phyloP scores from a whole-genome alignment of 1,140 invertebrate genomes.

The Hormaphis cornu region DNA sequence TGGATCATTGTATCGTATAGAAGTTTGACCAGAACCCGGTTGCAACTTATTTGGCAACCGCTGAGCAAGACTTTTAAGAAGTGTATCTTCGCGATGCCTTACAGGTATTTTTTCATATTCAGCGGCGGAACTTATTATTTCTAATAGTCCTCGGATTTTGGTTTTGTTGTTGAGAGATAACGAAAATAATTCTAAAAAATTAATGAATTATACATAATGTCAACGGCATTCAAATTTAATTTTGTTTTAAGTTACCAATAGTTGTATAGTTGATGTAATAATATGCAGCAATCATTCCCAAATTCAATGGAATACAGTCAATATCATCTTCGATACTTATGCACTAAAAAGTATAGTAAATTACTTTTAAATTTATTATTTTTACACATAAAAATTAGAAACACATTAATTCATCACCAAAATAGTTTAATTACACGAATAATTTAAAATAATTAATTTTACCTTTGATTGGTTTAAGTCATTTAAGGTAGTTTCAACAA shows the following conservation, averaged over 20 bases:
- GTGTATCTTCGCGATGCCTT: constrained; percentile 85
- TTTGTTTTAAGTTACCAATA: constrained; percentile 57
- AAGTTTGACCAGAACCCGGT: constrained; percentile 47
- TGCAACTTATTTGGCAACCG: constrained; percentile 69
- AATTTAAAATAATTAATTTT: constrained; percentile 15
- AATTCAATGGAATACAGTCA: constrained; percentile 88
- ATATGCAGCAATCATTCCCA: constrained; percentile 99
- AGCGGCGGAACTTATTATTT: constrained; percentile 95
- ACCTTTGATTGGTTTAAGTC: constrained; percentile 93
- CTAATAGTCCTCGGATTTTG: constrained; percentile 90
- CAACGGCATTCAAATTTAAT: not conserved
- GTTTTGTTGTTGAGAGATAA: constrained; percentile 94
- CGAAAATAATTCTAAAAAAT: constrained; percentile 79
- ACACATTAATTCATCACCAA: not conserved
- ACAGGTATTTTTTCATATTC: constrained; percentile 94
- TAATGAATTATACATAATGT: not conserved
- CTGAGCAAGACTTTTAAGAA: constrained; percentile 70
- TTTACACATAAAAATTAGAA: not conserved
- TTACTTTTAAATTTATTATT: not conserved
- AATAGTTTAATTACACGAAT: no score
- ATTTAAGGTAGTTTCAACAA: constrained; percentile 90
- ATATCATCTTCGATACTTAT: constrained; percentile 97
- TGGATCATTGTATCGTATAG: constrained; percentile 83
- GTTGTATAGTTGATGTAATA: constrained; percentile 99
- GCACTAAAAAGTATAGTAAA: constrained; percentile 49